These are phyloP conservation scores for Chymomyza amoena DNA, from an alignment of 2,888 invertebrate genomes.

Conservation along the genomic window DNA sequence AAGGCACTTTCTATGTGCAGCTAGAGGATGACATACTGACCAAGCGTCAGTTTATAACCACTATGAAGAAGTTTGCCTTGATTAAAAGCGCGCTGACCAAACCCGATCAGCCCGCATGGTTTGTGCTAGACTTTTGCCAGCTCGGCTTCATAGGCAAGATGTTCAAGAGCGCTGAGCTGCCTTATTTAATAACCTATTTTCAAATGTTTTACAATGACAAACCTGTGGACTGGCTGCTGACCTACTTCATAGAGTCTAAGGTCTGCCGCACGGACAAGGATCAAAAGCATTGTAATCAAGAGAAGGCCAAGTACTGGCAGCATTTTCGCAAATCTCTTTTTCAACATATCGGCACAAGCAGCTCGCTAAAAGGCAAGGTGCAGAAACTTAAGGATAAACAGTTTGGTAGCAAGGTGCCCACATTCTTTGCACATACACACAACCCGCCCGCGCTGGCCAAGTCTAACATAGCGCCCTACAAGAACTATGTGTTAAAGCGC, in stretches of 20 bases:
- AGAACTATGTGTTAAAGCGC: constrained; percentile 86
- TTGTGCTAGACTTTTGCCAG: constrained; percentile 94
- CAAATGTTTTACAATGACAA: constrained; percentile 97
- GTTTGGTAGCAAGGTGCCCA: constrained; percentile 87
- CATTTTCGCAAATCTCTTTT: constrained; percentile 94
- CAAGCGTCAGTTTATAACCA: constrained; percentile 89
- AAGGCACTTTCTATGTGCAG: constrained; percentile 92
- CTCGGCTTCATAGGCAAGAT: constrained; percentile 96
- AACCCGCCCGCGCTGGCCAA: constrained; percentile 87
- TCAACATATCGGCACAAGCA: constrained; percentile 96
- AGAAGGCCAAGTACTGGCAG: constrained; percentile 88
- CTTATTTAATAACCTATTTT: constrained; percentile 93
- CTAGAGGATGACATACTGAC: constrained; percentile 96
- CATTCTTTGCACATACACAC: constrained; percentile 86
- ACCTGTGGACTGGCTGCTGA: constrained; percentile 97
- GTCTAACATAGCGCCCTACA: constrained; percentile 88
- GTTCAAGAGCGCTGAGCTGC: constrained; percentile 92
- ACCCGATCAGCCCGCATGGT: constrained; percentile 85
- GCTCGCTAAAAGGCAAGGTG: constrained; percentile 96
- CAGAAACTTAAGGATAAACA: constrained; percentile 96
- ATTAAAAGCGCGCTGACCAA: constrained; percentile 83
- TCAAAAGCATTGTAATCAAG: constrained; percentile 90
- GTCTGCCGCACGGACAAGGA: constrained; percentile 91
- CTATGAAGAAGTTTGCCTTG: constrained; percentile 90
- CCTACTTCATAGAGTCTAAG: constrained; percentile 92